These are phyloP conservation scores for Hemiprocne comata DNA, from an alignment of 2,113 vertebrate species.

Conservation along the genomic window DNA sequence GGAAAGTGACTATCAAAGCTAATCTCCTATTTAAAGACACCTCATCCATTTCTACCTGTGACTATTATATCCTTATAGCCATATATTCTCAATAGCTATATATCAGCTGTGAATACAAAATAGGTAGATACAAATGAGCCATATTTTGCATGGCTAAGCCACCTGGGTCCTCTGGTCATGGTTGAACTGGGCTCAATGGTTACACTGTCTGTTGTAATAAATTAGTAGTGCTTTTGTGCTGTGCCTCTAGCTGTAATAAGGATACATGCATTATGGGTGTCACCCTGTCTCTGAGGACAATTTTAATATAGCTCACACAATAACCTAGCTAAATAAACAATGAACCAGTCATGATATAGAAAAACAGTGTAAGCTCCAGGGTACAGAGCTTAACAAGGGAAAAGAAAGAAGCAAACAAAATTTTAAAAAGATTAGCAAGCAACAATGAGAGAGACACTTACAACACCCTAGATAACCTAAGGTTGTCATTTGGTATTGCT, in stretches of 20 bases:
- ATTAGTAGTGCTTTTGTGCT: conserved; percentile 56
- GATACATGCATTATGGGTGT: conserved; percentile 62
- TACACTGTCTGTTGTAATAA: conserved; percentile 56
- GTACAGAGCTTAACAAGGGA: not conserved
- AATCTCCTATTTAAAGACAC: conserved; percentile 49
- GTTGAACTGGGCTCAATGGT: conserved; percentile 53
- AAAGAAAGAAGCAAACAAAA: conserved; percentile 24
- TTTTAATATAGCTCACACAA: conserved; percentile 66
- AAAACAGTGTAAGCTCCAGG: conserved; percentile 23
- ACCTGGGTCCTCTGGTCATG: conserved; percentile 70
- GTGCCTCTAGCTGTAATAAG: conserved; percentile 63
- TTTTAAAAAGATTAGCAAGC: conserved; percentile 2
- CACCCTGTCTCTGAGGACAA: conserved; percentile 60
- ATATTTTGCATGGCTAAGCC: conserved; percentile 54
- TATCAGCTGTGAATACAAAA: conserved; percentile 52
- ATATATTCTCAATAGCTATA: conserved; percentile 42
- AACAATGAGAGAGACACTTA: not conserved
- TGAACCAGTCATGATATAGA: conserved; percentile 37
- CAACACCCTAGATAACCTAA: not conserved
- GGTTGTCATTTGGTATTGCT: not conserved
- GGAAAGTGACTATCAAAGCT: conserved; percentile 31
- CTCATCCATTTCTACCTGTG: conserved; percentile 58
- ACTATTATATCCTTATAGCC: conserved; percentile 28
- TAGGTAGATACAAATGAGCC: conserved; percentile 55
- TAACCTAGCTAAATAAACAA: conserved; percentile 67